Evolutionary conservation across 2,888 invertebrate species (phyloP).

Genomic region (Helleia helle): DNA sequence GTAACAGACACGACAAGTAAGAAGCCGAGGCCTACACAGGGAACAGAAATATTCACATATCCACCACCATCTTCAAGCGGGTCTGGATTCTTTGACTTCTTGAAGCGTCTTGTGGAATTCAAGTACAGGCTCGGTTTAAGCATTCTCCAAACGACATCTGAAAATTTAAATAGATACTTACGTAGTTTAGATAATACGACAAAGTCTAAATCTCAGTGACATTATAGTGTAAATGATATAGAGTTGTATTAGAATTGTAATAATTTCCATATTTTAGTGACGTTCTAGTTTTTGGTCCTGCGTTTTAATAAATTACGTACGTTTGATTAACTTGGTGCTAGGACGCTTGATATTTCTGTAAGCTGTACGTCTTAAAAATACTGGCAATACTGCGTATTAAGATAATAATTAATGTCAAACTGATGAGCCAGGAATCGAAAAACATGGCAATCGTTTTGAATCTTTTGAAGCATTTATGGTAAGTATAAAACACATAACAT

Average conservation of each 20-base stretch:
- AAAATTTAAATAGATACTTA: slow-evolving; percentile 78
- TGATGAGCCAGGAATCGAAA: too few relatives aligned
- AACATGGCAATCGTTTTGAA: background rate
- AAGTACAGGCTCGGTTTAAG: slow-evolving; percentile 80
- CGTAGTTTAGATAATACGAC: slow-evolving; percentile 68
- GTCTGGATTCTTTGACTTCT: slow-evolving; percentile 70
- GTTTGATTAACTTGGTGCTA: too few relatives aligned
- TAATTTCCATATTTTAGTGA: too few relatives aligned
- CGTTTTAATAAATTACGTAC: too few relatives aligned
- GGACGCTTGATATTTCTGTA: too few relatives aligned
- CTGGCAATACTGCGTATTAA: too few relatives aligned
- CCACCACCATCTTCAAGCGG: slow-evolving; percentile 36
- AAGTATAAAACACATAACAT: background rate
- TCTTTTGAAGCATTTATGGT: background rate
- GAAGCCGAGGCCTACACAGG: slow-evolving; percentile 31
- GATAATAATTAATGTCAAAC: too few relatives aligned
- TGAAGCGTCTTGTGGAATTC: slow-evolving; percentile 78
- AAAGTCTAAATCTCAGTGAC: slow-evolving; percentile 4
- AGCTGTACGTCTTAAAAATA: too few relatives aligned
- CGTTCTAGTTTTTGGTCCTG: too few relatives aligned
- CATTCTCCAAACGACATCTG: slow-evolving; percentile 79
- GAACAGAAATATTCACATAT: slow-evolving; percentile 53
- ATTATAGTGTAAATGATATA: background rate
- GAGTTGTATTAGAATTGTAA: background rate
- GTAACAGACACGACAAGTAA: slow-evolving; percentile 28